Evolutionary conservation across 1,140 invertebrate genomes (phyloP), one percentile per base, ranked within the genome.

Genomic region (Maconellicoccus hirsutus): DNA sequence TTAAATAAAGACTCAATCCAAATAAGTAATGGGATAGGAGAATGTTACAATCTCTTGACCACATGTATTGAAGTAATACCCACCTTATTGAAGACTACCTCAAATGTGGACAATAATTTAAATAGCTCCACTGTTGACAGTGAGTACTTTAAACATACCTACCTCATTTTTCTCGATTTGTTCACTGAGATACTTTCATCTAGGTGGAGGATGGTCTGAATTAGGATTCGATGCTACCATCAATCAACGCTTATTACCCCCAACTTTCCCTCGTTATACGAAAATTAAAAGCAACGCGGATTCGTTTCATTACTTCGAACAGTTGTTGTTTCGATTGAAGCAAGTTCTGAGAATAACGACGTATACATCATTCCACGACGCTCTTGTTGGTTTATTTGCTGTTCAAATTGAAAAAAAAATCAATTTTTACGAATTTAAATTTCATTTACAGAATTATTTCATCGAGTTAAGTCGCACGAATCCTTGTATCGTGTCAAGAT

Each of bases 211-310:
- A 16, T 66, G 61, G 86, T 72, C 61, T 39, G 16, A 72, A 23
- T 72, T 94, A 83, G 94, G 94, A 0, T 98, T 98, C 82, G 94
- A 98, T 78, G 93, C 95, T 22, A 86, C 95, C 78, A 89, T 96
- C 38, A 98, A 98, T 81, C 94, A 97, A 80, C 86, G 95, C 74
- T 83, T 97, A 29, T 81, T 98, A 27, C 96, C 96, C 42, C 95
- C 96, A 0, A 97, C 96, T n/a, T 98, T 98, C 84, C 96, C 96
- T 10, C 84, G 96, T 1, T 98, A 96, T 80, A 95, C 94, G 0
- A 90, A 93, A 80, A 96, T 98, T 75, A 92, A 92, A 74, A 87
- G 89, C 66, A 83, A 92, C 42, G 79, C 83, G 33, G 92, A 95
- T 76, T 90, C 94, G 27, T 80, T 95, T 73, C 83, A 86, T 75